These are phyloP conservation scores for Sus scrofa DNA, from an alignment of 2,113 vertebrate genomes.

Conservation along the genomic window DNA sequence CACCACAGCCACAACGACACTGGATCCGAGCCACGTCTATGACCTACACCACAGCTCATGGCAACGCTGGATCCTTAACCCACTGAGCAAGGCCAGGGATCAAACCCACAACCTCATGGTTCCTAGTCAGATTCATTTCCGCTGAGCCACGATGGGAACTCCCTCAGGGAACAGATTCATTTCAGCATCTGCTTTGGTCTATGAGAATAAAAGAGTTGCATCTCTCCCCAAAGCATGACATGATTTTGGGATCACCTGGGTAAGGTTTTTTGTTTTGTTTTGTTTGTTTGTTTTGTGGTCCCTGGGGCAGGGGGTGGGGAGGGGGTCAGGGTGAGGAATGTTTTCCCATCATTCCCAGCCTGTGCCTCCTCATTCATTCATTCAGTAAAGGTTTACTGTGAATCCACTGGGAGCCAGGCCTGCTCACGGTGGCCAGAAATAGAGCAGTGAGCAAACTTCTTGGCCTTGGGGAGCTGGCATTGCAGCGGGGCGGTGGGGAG, in stretches of 20 bases:
- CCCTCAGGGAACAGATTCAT: neutral
- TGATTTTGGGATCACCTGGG: neutral
- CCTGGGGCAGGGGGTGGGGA: too few species aligned
- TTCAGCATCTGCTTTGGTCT: neutral
- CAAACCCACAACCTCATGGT: too few species aligned
- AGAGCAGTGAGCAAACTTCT: neutral
- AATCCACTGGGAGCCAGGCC: neutral
- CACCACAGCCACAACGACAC: too few species aligned
- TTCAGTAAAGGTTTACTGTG: neutral
- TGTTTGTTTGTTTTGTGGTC: too few species aligned
- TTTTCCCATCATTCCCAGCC: neutral
- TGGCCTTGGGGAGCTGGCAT: neutral
- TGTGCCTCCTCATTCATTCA: constrained; percentile 31
- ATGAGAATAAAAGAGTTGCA: neutral
- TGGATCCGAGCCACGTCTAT: too few species aligned
- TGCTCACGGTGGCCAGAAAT: neutral
- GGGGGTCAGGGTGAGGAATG: fast-evolving
- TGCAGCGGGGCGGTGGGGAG: too few species aligned
- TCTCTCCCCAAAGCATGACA: neutral
- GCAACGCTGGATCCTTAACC: too few species aligned
- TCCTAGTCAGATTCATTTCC: too few species aligned
- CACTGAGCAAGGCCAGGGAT: too few species aligned
- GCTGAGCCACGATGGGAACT: too few species aligned
- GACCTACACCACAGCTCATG: too few species aligned
- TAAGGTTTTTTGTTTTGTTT: neutral